A percentile compares a stretch with the other conserved stretches of the same genome.
These are phyloP conservation scores for Drosophila lacicola DNA, from an alignment of 2,888 invertebrate species.

Conservation along the genomic window DNA sequence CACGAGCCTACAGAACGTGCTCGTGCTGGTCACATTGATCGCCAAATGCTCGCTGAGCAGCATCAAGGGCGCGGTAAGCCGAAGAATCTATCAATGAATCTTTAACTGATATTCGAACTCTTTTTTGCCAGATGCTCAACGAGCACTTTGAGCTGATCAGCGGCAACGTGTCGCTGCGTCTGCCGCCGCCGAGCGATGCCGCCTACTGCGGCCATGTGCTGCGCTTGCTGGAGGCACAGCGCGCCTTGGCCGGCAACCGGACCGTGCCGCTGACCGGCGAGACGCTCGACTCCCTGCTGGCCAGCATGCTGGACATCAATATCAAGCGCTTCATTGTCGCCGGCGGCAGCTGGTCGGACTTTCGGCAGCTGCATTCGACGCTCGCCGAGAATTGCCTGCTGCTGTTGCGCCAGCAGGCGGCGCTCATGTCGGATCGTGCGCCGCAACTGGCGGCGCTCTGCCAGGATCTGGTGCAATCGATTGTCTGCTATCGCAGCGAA, in stretches of 20 bases:
- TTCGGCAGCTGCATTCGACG: constrained; percentile 65
- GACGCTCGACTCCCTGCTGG: constrained; percentile 81
- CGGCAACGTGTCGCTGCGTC: constrained; percentile 65
- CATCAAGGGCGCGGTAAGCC: constrained; percentile 80
- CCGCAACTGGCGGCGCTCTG: constrained; percentile 82
- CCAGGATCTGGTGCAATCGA: constrained; percentile 82
- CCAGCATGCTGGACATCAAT: constrained; percentile 80
- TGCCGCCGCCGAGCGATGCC: constrained; percentile 54
- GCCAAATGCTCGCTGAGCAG: constrained; percentile 81
- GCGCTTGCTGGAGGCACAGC: constrained; percentile 76
- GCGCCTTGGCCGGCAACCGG: constrained; percentile 74
- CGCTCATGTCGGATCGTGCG: constrained; percentile 81
- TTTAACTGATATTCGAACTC: background rate
- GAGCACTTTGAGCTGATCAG: constrained; percentile 83
- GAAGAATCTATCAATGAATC: constrained; percentile 34
- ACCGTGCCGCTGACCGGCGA: constrained; percentile 81
- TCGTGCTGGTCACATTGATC: constrained; percentile 72
- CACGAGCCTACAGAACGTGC: constrained; percentile 58
- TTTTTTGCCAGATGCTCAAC: constrained; percentile 80
- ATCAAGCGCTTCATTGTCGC: constrained; percentile 73
- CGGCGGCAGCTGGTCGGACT: constrained; percentile 70
- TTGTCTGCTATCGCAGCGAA: constrained; percentile 83
- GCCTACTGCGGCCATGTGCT: constrained; percentile 49
- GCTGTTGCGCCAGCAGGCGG: constrained; percentile 75
- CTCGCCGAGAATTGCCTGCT: constrained; percentile 75